phyloP scores from a whole-genome alignment of 2,888 invertebrate genomes.

The Quadriops clusia region DNA sequence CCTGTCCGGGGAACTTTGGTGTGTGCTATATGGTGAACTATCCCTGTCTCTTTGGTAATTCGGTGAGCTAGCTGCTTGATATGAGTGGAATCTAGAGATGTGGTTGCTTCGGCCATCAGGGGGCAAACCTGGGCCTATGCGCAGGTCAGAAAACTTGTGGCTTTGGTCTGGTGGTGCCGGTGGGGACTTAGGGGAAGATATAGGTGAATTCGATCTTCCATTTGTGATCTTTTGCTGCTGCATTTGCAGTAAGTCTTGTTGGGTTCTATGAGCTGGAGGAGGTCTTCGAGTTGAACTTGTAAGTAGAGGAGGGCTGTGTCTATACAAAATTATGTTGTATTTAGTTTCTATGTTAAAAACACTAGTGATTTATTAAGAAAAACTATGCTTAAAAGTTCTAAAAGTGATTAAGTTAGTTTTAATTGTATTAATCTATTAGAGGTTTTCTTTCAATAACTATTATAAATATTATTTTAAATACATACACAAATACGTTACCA shows the following conservation, averaged over 20 bases:
- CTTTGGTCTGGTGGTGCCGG: conserved; percentile 10
- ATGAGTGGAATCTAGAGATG: conserved; percentile 27
- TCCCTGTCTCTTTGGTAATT: conserved; percentile 21
- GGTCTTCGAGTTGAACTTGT: too few relatives aligned
- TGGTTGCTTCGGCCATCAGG: conserved; percentile 23
- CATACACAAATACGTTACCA: too few relatives aligned
- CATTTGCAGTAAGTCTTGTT: conserved; percentile 14
- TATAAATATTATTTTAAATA: too few relatives aligned
- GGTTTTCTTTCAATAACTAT: too few relatives aligned
- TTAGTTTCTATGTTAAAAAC: too few relatives aligned
- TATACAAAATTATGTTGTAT: too few relatives aligned
- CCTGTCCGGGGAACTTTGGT: conserved; percentile 22
- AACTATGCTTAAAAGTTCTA: too few relatives aligned
- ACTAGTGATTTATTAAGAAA: too few relatives aligned
- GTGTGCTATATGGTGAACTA: conserved; percentile 19
- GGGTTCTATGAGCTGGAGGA: too few relatives aligned
- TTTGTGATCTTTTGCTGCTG: conserved; percentile 19
- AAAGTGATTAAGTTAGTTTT: too few relatives aligned
- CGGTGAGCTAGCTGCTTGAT: conserved; percentile 20
- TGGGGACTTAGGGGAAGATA: conserved; percentile 8
- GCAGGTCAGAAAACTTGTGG: conserved; percentile 6
- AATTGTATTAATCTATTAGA: too few relatives aligned
- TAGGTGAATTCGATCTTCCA: conserved; percentile 17
- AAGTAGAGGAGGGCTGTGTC: too few relatives aligned
- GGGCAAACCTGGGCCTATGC: conserved; percentile 16